phyloP scores from a whole-genome alignment of 2,797 vertebrate species.

The Danio choprae region DNA sequence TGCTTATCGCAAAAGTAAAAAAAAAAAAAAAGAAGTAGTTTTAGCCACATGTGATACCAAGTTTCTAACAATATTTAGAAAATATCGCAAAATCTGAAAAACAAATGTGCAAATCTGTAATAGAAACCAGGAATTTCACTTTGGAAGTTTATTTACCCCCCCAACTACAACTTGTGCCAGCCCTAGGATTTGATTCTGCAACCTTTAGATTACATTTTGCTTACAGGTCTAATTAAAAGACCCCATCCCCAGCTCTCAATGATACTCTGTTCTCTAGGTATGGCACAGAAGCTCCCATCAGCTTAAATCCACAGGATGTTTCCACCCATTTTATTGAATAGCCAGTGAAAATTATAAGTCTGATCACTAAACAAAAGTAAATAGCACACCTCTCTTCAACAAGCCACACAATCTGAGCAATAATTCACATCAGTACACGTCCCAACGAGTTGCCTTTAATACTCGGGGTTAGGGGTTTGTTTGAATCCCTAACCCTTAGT shows the following conservation, averaged over 20 bases:
- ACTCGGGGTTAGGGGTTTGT: conserved; percentile 23
- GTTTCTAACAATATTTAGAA: too few relatives aligned
- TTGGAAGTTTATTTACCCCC: too few relatives aligned
- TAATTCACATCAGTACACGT: conserved; percentile 6
- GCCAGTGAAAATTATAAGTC: conserved; percentile 7
- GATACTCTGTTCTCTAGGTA: not conserved
- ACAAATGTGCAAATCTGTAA: too few relatives aligned
- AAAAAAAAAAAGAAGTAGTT: too few relatives aligned
- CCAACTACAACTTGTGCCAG: too few relatives aligned
- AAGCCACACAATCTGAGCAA: not conserved
- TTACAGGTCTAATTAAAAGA: not conserved
- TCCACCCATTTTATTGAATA: not conserved
- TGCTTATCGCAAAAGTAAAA: too few relatives aligned
- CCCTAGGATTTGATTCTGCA: too few relatives aligned
- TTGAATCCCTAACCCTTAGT: conserved; percentile 19
- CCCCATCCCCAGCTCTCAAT: not conserved
- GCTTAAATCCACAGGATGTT: not conserved
- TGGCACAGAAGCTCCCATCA: not conserved
- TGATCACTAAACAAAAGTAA: not conserved
- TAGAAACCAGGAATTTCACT: too few relatives aligned
- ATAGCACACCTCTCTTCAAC: not conserved
- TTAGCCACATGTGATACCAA: too few relatives aligned
- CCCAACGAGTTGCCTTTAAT: not conserved
- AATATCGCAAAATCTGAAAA: too few relatives aligned
- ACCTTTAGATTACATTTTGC: too few relatives aligned